phyloP scores from a whole-genome alignment of 1,140 invertebrate genomes.

The Bombus superbus region DNA sequence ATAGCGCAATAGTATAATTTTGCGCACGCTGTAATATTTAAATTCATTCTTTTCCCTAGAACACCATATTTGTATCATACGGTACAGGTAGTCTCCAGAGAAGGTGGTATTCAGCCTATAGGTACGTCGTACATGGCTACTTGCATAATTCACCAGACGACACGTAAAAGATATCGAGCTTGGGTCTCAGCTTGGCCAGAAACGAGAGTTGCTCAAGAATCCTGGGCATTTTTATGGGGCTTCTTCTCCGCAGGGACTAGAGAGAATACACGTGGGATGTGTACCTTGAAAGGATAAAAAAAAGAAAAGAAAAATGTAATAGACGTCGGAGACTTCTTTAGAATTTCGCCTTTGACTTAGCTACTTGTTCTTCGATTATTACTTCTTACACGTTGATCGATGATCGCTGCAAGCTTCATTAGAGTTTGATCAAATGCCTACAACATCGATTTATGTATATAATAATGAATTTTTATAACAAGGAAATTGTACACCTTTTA shows the following conservation, averaged over 20 bases:
- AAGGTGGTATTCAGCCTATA: constrained; percentile 27
- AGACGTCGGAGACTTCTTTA: not conserved
- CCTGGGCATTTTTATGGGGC: constrained; percentile 56
- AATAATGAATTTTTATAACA: not conserved
- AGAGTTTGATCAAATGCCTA: not conserved
- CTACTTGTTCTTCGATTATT: no score
- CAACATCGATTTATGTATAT: not conserved
- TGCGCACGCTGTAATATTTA: not conserved
- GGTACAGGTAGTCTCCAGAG: constrained; percentile 49
- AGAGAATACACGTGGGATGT: constrained; percentile 10
- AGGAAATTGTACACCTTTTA: not conserved
- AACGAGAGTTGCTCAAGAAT: constrained; percentile 47
- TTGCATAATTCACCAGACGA: constrained; percentile 68
- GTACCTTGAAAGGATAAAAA: not conserved
- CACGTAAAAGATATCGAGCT: constrained; percentile 58
- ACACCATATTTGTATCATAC: not conserved
- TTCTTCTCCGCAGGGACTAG: not conserved
- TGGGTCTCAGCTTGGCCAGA: constrained; percentile 43
- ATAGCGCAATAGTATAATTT: not conserved
- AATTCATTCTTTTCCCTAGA: no score
- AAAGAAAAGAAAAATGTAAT: not conserved
- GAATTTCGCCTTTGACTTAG: not conserved
- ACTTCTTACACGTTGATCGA: not conserved
- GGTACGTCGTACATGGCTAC: constrained; percentile 49
- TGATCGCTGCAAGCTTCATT: not conserved